Base-by-base conservation (phyloP, 1,140 invertebrate genomes). In the Tetraneura akinire region DNA sequence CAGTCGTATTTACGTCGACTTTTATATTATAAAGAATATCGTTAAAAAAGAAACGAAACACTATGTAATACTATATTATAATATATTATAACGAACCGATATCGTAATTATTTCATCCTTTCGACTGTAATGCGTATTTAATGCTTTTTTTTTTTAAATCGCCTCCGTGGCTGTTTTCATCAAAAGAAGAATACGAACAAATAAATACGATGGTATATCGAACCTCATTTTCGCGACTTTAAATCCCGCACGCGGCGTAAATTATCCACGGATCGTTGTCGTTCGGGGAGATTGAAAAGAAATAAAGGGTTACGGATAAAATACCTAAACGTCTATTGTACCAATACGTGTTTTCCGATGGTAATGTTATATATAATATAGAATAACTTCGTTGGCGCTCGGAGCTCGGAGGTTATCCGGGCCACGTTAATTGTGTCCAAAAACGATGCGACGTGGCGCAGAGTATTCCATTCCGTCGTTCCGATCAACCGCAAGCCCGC, bases 401-500 rank as follows among this genome's bases (percentile, higher is more conserved):
- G n/a, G 32, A 37, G 32, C 32, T 37, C n/a, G 51, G 29, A 11
- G 37, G 73, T 76, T 47, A 37, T 55, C 74, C 55, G 74, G 74
- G 74, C 32, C 74, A 62, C 74, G 53, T 78, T 78, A 78, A 78
- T 78, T 78, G 74, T 29, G 21, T 55, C 55, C 32, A 55, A 42
- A 62, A 71, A 78, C 53, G 21, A 62, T 42, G 53, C 42, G 42
- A 42, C 29, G 26, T n/a, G 9, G 9, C 18, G 3, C 32, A 3
- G 32, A 8, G 32, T 37, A n/a, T 37, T 37, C 32, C 32, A 4
- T 37, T 37, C 26, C 51, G 18, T 29, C 49, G 11, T 14, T 4
- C 45, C 62, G 10, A 73, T 18, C 53, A 37, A 16, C 73, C 32
- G 29, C 4, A 13, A 21, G 21, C 37, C 37, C 23, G 16, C 14